Evolutionary conservation across 2,797 vertebrate species (phyloP), one percentile per base, ranked within the genome.

Genomic region (Salmo trutta): DNA sequence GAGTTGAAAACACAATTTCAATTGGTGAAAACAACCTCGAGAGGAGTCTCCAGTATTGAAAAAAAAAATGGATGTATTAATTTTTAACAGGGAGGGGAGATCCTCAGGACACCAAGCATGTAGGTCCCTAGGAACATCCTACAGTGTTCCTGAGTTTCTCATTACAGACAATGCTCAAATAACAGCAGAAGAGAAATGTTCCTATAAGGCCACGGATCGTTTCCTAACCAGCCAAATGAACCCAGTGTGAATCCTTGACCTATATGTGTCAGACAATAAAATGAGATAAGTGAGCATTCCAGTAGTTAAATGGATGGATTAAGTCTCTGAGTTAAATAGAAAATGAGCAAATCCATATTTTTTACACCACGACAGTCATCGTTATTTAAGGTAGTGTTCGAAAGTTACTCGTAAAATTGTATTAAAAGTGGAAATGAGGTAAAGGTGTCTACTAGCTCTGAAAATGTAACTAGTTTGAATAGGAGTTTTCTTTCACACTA

Each of bases 71-170:
- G 31, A 31, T 56, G 16, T 56, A 65, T 65, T 14, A 1, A 24
- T 14, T 21, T n/a, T 70, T 74, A 78, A 66, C 78, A 78, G 83
- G 78, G 75, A 66, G 62, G 82, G 78, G 73, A 66, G 56, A 81
- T 86, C 79, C 76, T 64, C 77, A 65, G 31, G 52, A n/a, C 77
- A 66, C 27, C 17, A 84, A 86, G 78, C 77, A 78, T 0, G 10
- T 15, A 31, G 5, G 77, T 84, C 85, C 80, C 82, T 84, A 79
- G 78, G 75, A 71, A 19, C 5, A n/a, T 88, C 86, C 81, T 87
- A 78, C 77, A 53, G 87, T 79, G 85, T 84, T 90, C 88, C 84
- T 86, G 84, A 85, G 85, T 89, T 92, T 87, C 90, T 75, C 74
- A 77, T 82, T 76, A 85, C 75, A 79, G 17, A 4, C 77, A 74